Conservation (phyloP, 2,797 vertebrate species). For the Dicrostonyx torquatus region DNA sequence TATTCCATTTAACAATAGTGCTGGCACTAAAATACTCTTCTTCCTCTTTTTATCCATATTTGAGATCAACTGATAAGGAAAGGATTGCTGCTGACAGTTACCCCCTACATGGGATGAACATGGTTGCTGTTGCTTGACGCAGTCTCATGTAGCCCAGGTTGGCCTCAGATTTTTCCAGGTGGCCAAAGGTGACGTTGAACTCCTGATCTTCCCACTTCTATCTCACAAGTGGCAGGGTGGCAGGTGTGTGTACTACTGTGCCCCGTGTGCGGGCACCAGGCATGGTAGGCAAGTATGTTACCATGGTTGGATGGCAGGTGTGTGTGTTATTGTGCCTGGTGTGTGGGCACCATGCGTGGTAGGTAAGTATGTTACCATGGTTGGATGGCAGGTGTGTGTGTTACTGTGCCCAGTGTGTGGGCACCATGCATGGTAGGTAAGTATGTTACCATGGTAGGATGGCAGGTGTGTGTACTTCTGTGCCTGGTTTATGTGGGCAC, state of each 20-base stretch:
- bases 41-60: neutral
- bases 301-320: no score
- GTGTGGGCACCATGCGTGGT: no score
- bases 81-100: neutral
- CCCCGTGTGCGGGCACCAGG: no score
- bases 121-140: neutral
- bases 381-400: neutral
- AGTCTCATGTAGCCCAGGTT: neutral
- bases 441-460: no score
- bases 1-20: fast-evolving
- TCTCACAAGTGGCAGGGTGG: neutral
- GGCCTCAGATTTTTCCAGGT: neutral
- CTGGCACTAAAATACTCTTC: fast-evolving
- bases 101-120: fast-evolving
- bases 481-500: neutral
- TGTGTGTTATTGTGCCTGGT: no score
- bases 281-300: no score
- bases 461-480: no score
- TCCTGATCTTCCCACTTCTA: neutral
- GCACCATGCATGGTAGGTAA: no score
- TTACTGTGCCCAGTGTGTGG: neutral
- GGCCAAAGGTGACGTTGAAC: neutral
- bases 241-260: no score
- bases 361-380: no score
- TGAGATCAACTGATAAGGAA: neutral